These are phyloP conservation scores for Bruchidius siliquastri DNA, from an alignment of 2,888 invertebrate species.

Conservation along the genomic window DNA sequence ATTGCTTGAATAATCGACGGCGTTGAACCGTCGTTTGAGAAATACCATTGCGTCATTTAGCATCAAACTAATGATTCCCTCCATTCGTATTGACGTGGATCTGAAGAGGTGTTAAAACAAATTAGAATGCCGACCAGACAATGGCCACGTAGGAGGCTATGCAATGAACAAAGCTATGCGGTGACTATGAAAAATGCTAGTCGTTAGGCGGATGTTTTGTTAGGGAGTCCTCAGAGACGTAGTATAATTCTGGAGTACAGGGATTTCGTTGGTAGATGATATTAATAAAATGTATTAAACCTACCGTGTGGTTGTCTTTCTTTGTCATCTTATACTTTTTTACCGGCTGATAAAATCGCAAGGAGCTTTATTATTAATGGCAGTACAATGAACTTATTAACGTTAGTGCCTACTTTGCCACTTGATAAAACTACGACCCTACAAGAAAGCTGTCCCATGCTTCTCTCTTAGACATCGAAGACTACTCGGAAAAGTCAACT, in stretches of 20 bases:
- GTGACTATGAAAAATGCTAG: neutral
- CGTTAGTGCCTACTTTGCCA: too few relatives aligned
- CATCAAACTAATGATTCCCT: neutral
- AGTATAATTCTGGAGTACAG: neutral
- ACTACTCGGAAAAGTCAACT: too few relatives aligned
- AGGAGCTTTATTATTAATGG: too few relatives aligned
- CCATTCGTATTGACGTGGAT: neutral
- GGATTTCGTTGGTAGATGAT: neutral
- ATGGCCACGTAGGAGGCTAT: neutral
- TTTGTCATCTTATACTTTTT: too few relatives aligned
- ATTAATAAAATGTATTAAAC: too few relatives aligned
- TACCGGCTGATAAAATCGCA: too few relatives aligned
- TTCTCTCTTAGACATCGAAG: too few relatives aligned
- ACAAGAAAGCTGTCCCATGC: too few relatives aligned
- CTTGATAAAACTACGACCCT: too few relatives aligned
- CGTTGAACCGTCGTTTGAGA: neutral
- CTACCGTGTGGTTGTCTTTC: too few relatives aligned
- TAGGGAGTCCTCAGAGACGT: neutral
- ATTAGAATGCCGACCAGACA: neutral
- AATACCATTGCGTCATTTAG: neutral
- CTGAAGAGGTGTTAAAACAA: neutral
- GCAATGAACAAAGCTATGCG: neutral
- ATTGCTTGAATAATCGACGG: neutral
- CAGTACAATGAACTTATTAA: too few relatives aligned
- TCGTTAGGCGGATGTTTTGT: neutral